Evolutionary conservation across 2,888 invertebrate species (phyloP).

Genomic region (Bruchidius siliquastri): DNA sequence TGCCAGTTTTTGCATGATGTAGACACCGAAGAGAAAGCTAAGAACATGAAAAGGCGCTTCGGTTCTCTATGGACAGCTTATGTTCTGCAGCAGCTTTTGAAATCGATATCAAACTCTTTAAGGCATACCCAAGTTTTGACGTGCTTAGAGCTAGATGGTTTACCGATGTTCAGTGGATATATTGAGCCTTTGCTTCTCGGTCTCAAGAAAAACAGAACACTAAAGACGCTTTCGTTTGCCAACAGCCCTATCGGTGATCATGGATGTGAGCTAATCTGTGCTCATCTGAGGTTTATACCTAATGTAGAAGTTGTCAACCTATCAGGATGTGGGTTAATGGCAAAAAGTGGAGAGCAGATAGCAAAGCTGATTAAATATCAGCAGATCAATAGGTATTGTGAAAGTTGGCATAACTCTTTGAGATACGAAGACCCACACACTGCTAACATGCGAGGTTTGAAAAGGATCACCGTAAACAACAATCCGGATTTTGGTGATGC

Average conservation of each 20-base stretch:
- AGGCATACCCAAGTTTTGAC: slow-evolving; percentile 59
- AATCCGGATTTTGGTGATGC: slow-evolving; percentile 65
- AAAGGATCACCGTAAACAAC: slow-evolving; percentile 63
- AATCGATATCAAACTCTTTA: slow-evolving; percentile 61
- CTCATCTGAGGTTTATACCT: slow-evolving; percentile 60
- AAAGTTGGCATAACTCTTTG: slow-evolving; percentile 76
- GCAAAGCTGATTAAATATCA: slow-evolving; percentile 60
- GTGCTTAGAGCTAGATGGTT: slow-evolving; percentile 63
- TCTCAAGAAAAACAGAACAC: slow-evolving; percentile 57
- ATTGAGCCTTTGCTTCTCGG: slow-evolving; percentile 51
- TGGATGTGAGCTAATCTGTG: slow-evolving; percentile 68
- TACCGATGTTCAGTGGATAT: slow-evolving; percentile 66
- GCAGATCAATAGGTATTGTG: slow-evolving; percentile 62
- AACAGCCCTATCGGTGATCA: slow-evolving; percentile 66
- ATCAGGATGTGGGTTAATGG: slow-evolving; percentile 62
- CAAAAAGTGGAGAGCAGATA: slow-evolving; percentile 59
- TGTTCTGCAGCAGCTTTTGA: slow-evolving; percentile 61
- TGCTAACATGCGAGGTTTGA: slow-evolving; percentile 68
- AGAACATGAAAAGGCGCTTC: slow-evolving; percentile 50
- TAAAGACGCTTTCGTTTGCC: slow-evolving; percentile 64
- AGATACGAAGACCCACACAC: slow-evolving; percentile 71
- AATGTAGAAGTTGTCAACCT: slow-evolving; percentile 66
- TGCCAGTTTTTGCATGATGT: slow-evolving; percentile 45
- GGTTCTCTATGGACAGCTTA: slow-evolving; percentile 61
- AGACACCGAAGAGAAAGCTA: slow-evolving; percentile 58